Base-by-base conservation (phyloP, 2,113 vertebrate genomes). In the Furnarius figulus region DNA sequence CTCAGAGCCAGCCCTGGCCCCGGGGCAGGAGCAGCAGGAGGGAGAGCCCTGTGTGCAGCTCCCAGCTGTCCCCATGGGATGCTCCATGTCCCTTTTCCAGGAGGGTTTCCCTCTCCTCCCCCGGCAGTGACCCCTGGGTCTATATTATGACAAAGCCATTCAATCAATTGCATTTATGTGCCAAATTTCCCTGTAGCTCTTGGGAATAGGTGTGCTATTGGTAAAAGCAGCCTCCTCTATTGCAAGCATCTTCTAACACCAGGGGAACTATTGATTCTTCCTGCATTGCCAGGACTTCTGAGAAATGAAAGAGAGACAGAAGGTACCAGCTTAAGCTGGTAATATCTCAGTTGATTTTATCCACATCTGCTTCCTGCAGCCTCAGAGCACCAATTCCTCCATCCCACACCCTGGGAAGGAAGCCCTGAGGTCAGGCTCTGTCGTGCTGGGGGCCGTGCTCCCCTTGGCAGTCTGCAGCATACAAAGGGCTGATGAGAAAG, bases 401-500 rank as follows among this genome's bases (percentile, higher is more conserved):
- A 24, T 37, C 63, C 61, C 62, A 58, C 35, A 10, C 14, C 52
- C 83, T 1, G 0, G 71, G 40, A 25, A 76, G 70, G 93, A 66
- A 59, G 53, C 39, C 49, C 90, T 8, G 87, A 73, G 92, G 92
- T 83, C 92, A 68, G 85, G 62, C 74, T 89, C 74, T 62, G 72
- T 62, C 3, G 1, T 63, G 84, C 67, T 63, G 76, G 56, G 90
- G 89, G 89, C 89, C 4, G 0, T 46, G 59, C 55, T 94, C 66
- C 66, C 49, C 77, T 67, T 72, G 77, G 66, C 73, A 56, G 27
- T 20, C 87, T 75, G 85, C 78, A 46, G 81, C 55, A 18, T 27
- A 70, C 87, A 94, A 93, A 97, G 75, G 67, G 72, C 49, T 68
- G 80, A 71, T 39, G 77, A 96, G 94, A 96, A 85, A 87, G 40